A percentile compares a stretch with the other conserved stretches of the same genome.
phyloP scores from a whole-genome alignment of 2,113 vertebrate species.

The Siniperca chuatsi region DNA sequence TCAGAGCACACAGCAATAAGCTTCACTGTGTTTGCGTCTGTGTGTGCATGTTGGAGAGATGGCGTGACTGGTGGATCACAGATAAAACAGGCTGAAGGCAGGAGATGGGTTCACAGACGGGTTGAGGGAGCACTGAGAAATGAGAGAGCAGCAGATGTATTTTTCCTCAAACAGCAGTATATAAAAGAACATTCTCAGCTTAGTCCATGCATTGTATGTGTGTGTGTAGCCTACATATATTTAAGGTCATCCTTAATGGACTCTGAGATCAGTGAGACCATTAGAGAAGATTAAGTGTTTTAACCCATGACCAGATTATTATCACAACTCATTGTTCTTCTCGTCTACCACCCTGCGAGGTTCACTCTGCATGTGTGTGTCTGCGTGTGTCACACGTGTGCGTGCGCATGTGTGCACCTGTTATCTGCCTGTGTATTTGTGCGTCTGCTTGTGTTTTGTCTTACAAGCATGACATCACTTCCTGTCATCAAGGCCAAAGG shows the following conservation, averaged over 20 bases:
- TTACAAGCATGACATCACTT: conserved; percentile 69
- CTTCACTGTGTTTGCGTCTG: conserved; percentile 17
- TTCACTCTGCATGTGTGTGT: conserved; percentile 24
- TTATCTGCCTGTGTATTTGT: conserved; percentile 16
- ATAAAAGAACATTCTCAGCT: conserved; percentile 47
- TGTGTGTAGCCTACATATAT: conserved; percentile 9
- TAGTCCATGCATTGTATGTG: conserved; percentile 28
- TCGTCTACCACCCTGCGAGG: conserved; percentile 29
- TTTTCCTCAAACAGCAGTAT: conserved; percentile 31
- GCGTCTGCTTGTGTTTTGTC: conserved; percentile 61
- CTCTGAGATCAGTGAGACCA: conserved; percentile 61
- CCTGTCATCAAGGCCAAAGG: conserved; percentile 83
- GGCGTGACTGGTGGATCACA: conserved; percentile 50
- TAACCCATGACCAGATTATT: conserved; percentile 71
- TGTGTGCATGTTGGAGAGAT: conserved; percentile 17
- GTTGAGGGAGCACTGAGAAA: conserved; percentile 35
- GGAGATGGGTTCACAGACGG: conserved; percentile 47
- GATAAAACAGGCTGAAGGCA: conserved; percentile 37
- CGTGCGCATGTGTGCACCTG: conserved; percentile 37
- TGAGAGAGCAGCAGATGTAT: conserved; percentile 48
- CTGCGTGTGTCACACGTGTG: not conserved
- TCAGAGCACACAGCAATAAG: conserved; percentile 45
- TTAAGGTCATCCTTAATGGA: conserved; percentile 73
- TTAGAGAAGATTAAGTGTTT: conserved; percentile 77
- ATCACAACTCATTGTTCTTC: conserved; percentile 59